Percentiles rank a stretch among this genome's conserved stretches.
Evolutionary conservation across 1,140 invertebrate genomes (phyloP).

Genomic region (Andricus grossulariae): DNA sequence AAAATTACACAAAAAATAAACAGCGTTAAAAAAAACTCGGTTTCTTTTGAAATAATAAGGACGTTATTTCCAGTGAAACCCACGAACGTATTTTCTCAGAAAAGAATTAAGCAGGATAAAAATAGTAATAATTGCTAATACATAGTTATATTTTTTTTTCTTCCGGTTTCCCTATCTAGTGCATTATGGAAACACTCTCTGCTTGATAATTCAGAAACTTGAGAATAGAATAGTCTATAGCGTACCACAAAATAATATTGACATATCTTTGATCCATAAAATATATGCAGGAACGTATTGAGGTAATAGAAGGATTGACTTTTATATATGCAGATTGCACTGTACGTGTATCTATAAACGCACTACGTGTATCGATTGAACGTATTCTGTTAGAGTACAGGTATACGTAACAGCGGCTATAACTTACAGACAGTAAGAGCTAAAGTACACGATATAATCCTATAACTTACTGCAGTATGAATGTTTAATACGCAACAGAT

Average conservation of each 20-base stretch:
- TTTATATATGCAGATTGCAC: background rate
- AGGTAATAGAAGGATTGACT: background rate
- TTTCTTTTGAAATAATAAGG: too few relatives aligned
- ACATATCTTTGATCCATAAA: background rate
- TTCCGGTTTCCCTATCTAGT: too few relatives aligned
- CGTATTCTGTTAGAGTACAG: background rate
- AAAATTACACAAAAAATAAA: too few relatives aligned
- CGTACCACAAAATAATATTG: conserved; percentile 5
- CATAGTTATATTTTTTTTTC: too few relatives aligned
- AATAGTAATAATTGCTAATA: too few relatives aligned
- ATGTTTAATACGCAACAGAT: conserved; percentile 14
- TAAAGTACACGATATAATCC: conserved; percentile 8
- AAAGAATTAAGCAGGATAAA: too few relatives aligned
- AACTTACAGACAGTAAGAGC: background rate
- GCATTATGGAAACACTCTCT: background rate
- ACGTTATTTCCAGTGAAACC: too few relatives aligned
- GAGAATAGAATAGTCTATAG: conserved; percentile 9
- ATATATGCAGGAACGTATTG: background rate
- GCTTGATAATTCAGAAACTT: background rate
- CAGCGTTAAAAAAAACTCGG: too few relatives aligned
- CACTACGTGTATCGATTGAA: background rate
- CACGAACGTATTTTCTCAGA: too few relatives aligned
- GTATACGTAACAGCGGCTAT: background rate
- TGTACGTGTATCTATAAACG: too few relatives aligned
- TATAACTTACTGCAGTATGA: background rate